phyloP scores from a whole-genome alignment of 2,888 invertebrate genomes.

The Micropterix aruncella region DNA sequence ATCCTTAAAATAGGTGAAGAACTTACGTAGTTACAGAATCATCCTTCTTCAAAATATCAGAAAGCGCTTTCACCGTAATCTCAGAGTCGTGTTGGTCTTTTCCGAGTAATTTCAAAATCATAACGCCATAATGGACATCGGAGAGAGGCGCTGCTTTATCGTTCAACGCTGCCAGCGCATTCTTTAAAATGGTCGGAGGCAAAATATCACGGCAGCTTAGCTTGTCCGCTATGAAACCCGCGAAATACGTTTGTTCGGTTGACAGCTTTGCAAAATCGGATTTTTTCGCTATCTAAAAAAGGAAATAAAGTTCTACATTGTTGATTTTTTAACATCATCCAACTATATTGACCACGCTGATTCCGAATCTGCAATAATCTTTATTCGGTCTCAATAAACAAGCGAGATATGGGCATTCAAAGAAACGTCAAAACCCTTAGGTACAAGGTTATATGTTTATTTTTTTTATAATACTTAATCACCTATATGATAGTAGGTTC shows the following conservation, averaged over 20 bases:
- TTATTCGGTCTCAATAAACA: too few species aligned
- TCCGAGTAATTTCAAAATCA: conserved; percentile 52
- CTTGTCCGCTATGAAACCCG: conserved; percentile 46
- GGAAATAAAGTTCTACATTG: too few species aligned
- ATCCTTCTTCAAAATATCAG: conserved; percentile 71
- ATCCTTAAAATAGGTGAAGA: conserved; percentile 4
- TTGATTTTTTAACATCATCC: too few species aligned
- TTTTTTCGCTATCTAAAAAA: conserved; percentile 15
- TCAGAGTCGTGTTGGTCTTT: conserved; percentile 47
- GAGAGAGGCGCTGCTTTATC: conserved; percentile 49
- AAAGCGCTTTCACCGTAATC: conserved; percentile 57
- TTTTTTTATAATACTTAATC: too few species aligned
- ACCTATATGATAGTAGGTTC: too few species aligned
- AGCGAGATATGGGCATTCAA: too few species aligned
- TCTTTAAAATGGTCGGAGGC: conserved; percentile 30
- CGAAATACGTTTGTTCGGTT: conserved; percentile 47
- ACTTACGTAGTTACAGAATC: conserved; percentile 58
- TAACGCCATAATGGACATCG: conserved; percentile 63
- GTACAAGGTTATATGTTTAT: too few species aligned
- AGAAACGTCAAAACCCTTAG: too few species aligned
- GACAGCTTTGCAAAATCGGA: conserved; percentile 4
- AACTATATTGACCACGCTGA: too few species aligned
- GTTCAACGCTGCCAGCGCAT: conserved; percentile 43
- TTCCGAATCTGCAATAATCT: too few species aligned
- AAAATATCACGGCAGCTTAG: conserved; percentile 37